phyloP scores from a whole-genome alignment of 2,888 invertebrate genomes.

The Ophonus ardosiacus region DNA sequence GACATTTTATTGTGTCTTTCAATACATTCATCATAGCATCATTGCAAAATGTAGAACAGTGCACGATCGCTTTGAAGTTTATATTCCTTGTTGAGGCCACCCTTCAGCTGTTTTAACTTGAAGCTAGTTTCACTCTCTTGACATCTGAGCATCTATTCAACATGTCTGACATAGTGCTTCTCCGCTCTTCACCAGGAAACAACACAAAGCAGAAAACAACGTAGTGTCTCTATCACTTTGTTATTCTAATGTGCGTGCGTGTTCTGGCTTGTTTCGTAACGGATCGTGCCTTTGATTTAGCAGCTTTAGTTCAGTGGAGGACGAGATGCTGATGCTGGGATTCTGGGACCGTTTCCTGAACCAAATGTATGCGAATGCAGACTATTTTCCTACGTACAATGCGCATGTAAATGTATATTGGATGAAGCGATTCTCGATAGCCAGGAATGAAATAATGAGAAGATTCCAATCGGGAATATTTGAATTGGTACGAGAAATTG shows the following conservation, averaged over 20 bases:
- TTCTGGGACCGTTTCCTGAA: constrained; percentile 37
- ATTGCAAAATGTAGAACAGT: background rate
- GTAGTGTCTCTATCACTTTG: constrained; percentile 44
- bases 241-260: constrained; percentile 56
- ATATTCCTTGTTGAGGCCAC: background rate
- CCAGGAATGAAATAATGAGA: constrained; percentile 33
- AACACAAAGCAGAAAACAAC: constrained; percentile 4
- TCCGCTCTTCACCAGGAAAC: constrained; percentile 23
- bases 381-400: constrained; percentile 10
- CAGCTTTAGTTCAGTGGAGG: constrained; percentile 5
- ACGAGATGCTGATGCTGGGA: background rate
- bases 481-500: background rate
- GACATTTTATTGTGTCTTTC: too few species aligned
- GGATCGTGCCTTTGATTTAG: constrained; percentile 44
- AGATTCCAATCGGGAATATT: constrained; percentile 13
- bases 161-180: background rate
- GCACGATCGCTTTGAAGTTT: background rate
- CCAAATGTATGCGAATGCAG: constrained; percentile 35
- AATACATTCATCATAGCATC: too few species aligned
- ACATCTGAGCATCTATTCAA: background rate
- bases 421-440: constrained; percentile 21
- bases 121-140: background rate
- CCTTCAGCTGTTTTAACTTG: background rate
- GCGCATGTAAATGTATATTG: constrained; percentile 33
- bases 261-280: constrained; percentile 40